These are phyloP conservation scores for Unio pictorum DNA, from an alignment of 2,888 invertebrate genomes.

Conservation along the genomic window DNA sequence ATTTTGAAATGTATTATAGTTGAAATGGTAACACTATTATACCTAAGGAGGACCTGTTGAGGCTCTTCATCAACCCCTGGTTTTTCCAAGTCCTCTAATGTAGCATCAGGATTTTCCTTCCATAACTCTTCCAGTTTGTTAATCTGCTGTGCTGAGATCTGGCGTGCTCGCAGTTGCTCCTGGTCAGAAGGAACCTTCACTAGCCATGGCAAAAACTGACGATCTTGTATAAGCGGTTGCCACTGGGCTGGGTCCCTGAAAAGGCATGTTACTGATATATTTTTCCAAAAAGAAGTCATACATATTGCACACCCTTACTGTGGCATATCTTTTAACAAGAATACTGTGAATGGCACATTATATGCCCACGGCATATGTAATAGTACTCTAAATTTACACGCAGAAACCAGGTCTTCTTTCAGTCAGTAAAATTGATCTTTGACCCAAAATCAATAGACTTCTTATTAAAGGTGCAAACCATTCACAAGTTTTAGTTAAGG, in stretches of 20 bases:
- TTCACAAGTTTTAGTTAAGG: too few relatives aligned
- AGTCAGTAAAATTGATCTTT: too few relatives aligned
- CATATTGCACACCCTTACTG: too few relatives aligned
- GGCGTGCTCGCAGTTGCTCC: conserved; percentile 94
- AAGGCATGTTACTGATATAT: background rate
- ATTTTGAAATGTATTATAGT: too few relatives aligned
- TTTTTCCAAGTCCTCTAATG: conserved; percentile 97
- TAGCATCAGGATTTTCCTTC: conserved; percentile 98
- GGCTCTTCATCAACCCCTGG: conserved; percentile 99
- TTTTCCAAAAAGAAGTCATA: background rate
- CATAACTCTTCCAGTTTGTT: conserved; percentile 98
- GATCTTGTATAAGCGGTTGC: conserved; percentile 97
- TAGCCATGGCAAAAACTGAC: conserved; percentile 96
- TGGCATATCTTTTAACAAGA: too few relatives aligned
- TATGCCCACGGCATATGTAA: too few relatives aligned
- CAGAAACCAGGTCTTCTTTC: too few relatives aligned
- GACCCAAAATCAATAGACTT: too few relatives aligned
- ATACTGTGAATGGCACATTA: too few relatives aligned
- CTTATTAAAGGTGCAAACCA: too few relatives aligned
- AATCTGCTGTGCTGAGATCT: conserved; percentile 97
- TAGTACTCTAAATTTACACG: too few relatives aligned
- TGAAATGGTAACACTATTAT: background rate
- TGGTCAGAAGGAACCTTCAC: conserved; percentile 93
- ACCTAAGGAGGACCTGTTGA: conserved; percentile 83
- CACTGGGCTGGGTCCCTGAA: conserved; percentile 92